Base-by-base conservation (phyloP, 2,888 invertebrate species). In the Panzeria rudis region DNA sequence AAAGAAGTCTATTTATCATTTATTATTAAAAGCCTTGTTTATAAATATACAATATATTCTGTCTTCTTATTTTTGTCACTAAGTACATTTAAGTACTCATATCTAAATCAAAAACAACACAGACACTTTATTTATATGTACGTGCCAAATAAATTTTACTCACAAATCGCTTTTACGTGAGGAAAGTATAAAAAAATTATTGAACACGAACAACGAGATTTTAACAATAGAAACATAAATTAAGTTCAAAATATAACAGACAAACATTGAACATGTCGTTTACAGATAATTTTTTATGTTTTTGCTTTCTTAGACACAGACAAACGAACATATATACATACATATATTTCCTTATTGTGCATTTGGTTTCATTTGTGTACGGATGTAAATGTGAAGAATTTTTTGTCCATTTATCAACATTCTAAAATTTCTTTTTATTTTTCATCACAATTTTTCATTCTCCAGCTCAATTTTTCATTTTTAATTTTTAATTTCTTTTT, bases 61-160 rank as follows among this genome's bases (percentile, higher is more conserved):
- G 15, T 17, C 11, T 38, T 35, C 11, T 35, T 35, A 7, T 35
- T 29, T 29, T 59, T 38, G 9, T 17, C 9, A 38, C 17, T 13
- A 13, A 61, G 2, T 41, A 35, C 17, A 32, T 8, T 44, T 2
- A 41, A 56, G 13, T 11, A 23, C 11, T 23, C n/a, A 15, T 23
- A 25, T 71, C 29, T 29, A 29, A 50, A 62, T 62, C 23, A 13
- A 17, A 38, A 13, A 38, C 32, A 59, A 64, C 15, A 38, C 23
- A 73, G 59, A 35, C 47, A 56, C n/a, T 47, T 25, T 38, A 64
- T 32, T 64, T 41, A 17, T 52, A 41, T 23, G 52, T 73, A 52
- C 38, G 52, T 73, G 61, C 25, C 50, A 76, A 56, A 66, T 56
- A 44, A 44, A 66, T 56, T 54, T 59, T 41, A 29, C 23, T 23